phyloP scores from a whole-genome alignment of 2,113 vertebrate genomes.

The Callorhinus ursinus region DNA sequence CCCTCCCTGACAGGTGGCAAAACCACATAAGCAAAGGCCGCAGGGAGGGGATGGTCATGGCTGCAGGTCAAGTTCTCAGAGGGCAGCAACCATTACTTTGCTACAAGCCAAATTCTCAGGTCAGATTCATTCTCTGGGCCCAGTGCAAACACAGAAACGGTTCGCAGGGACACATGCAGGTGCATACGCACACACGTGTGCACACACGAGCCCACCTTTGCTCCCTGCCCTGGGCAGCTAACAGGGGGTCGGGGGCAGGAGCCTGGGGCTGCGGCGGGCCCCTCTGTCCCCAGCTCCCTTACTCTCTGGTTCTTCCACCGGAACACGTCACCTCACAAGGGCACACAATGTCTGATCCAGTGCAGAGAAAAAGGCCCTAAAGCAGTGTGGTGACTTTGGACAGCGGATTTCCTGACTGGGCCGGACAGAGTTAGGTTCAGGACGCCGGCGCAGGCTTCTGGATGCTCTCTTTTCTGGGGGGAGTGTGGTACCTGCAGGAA shows the following conservation, averaged over 20 bases:
- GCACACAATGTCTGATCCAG: rapidly evolving
- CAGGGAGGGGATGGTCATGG: background rate
- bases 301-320: background rate
- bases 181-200: background rate
- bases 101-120: background rate
- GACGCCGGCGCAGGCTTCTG: rapidly evolving
- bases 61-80: background rate
- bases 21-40: background rate
- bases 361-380: background rate
- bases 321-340: background rate
- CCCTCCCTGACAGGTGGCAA: background rate
- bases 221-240: background rate
- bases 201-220: background rate
- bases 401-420: background rate
- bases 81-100: rapidly evolving
- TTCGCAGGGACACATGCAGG: background rate
- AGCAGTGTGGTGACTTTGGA: background rate
- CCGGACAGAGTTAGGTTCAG: background rate
- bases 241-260: background rate
- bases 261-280: background rate
- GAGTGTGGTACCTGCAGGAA: background rate
- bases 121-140: background rate
- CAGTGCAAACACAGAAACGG: rapidly evolving
- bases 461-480: too few species aligned
- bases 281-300: background rate